Base-by-base conservation (phyloP, 2,797 vertebrate genomes). In the Cirrhinus mrigala region DNA sequence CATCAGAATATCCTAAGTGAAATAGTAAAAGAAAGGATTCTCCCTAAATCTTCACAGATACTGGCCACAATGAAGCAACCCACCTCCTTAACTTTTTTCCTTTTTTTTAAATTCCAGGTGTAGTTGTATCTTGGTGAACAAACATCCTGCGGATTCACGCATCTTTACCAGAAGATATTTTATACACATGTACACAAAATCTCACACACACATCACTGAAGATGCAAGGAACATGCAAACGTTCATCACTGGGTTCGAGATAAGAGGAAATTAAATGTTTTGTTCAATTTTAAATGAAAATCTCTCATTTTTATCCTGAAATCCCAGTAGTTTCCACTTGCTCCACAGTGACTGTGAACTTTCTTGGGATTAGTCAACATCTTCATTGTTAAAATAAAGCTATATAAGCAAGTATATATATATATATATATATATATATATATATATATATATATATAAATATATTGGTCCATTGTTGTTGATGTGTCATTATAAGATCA, bases 131-230 rank as follows among this genome's bases (percentile, higher is more conserved):
- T 52, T 52, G 11, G 68, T 50, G 3, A 22, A 33, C n/a, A 2
- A 52, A 80, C 52, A 58, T 27, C 3, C 18, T 44, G 3, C 0
- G 9, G 12, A 74, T 74, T 64, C 40, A 82, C 70, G 16, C 56
- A 74, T 48, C 37, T 76, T 73, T 33, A 73, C 54, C 50, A 52
- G 15, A 68, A 70, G n/a, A 46, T 22, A 78, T 69, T n/a, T 79
- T 27, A 70, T 69, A 69, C 33, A 84, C 62, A 66, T 24, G 22
- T 14, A 54, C 82, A 84, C 62, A 78, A 64, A 83, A 64, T 50
- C 37, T 15, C 74, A 50, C 24, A 18, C 68, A 54, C 33, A 83
- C 33, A 40, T 69, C 62, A 84, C 50, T 60, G 69, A 58, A 82
- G 56, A 33, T 14, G n/a, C 24, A 78, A 27, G 64, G 64, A 18